Evolutionary conservation across 2,113 vertebrate species (phyloP), one percentile per base, ranked within the genome.

Genomic region (Maccullochella peelii): DNA sequence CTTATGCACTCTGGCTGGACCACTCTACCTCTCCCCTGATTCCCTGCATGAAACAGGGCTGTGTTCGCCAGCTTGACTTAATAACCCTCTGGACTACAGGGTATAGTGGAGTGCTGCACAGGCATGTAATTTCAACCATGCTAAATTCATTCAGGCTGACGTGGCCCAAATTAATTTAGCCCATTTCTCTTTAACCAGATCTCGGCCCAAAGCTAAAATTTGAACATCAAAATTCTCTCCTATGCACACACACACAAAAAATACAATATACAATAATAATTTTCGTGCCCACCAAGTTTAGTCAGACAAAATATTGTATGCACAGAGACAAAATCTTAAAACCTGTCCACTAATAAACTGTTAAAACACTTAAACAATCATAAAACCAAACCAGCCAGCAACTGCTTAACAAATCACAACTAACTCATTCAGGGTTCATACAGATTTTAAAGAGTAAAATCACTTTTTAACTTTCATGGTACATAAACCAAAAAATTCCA

Each of bases 11-110:
- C 18, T 59, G 27, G 63, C 55, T 40, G 23, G 61, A 58, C 40
- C 36, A 30, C 52, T 78, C 33, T 52, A 8, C 68, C 75, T 86
- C 27, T 75, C 52, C n/a, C 18, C 61, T 71, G 69, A 71, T 67
- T 80, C 52, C 12, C 74, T 54, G 68, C 50, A 67, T 74, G 52
- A 82, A 85, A 62, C 36, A 70, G 49, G 16, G n/a, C 47, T 36
- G 68, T 47, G 70, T 62, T 61, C 20, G 14, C 66, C 52, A 47
- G 52, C 55, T 82, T 54, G 47, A 72, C 82, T 82, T 27, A 47
- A 58, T 10, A 70, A 59, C 72, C 44, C 11, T 59, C 16, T 49
- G 67, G 44, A 68, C 33, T 15, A 50, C 4, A 58, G 23, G 25
- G 25, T 63, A 25, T 2, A 65, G 23, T 7, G 18, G 27, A 77